A percentile compares a stretch with the other conserved stretches of the same genome.
Conservation (phyloP, 2,797 vertebrate species). For the Furcifer pardalis region DNA sequence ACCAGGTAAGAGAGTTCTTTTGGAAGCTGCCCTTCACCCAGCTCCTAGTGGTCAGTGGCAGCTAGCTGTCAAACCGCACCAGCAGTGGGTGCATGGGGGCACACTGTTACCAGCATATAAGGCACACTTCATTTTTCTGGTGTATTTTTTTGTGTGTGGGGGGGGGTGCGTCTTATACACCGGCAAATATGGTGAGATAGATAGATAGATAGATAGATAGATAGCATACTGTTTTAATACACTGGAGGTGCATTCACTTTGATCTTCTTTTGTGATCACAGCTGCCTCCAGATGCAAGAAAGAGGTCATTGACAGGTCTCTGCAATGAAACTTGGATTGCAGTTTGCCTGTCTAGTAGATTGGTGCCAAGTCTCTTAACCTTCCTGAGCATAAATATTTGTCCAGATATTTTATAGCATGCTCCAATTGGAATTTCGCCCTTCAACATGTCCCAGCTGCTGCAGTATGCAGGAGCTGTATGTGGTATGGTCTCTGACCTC, state of each 20-base stretch:
- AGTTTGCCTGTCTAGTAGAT: conserved; percentile 45
- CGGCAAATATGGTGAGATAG: no score
- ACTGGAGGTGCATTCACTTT: conserved; percentile 14
- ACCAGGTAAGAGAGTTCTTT: no score
- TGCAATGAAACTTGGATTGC: conserved; percentile 45
- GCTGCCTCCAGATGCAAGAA: conserved; percentile 27
- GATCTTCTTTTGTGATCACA: conserved; percentile 21
- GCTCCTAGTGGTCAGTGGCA: no score
- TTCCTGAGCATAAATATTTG: conserved; percentile 71
- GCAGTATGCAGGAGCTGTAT: conserved; percentile 25
- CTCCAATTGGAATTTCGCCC: conserved; percentile 68
- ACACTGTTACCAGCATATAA: no score
- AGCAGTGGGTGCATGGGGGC: no score
- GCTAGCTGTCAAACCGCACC: no score
- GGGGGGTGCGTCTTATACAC: no score
- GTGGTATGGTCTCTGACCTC: conserved; percentile 26
- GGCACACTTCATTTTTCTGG: no score
- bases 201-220: no score
- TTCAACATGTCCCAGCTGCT: conserved; percentile 65
- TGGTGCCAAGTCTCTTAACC: conserved; percentile 55
- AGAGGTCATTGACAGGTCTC: conserved; percentile 49
- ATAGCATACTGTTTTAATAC: neutral
- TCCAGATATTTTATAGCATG: conserved; percentile 59
- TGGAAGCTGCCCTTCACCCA: no score
- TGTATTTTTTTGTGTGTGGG: no score